Percentiles rank a stretch among this genome's conserved stretches.
Evolutionary conservation across 1,140 invertebrate species (phyloP).

Genomic region (Limonius californicus): DNA sequence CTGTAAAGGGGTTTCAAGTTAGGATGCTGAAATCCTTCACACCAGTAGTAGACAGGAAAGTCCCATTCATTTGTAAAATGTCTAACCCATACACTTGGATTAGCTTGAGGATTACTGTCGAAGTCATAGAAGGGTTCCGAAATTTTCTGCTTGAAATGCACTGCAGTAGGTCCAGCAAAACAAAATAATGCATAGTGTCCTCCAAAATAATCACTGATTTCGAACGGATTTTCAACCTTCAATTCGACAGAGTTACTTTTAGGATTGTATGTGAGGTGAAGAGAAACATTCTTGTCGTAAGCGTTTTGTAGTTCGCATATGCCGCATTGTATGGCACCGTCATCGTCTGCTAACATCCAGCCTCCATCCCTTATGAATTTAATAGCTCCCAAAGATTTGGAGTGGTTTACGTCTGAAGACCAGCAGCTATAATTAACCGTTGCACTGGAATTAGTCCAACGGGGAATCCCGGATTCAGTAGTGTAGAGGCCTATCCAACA

Average conservation of each 20-base stretch:
- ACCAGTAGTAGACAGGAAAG: background rate
- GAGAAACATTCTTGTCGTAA: background rate
- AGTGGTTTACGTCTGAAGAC: background rate
- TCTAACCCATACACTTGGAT: background rate
- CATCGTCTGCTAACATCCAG: background rate
- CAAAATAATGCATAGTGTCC: background rate
- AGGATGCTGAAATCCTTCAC: background rate
- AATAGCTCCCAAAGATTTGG: background rate
- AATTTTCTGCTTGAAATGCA: background rate
- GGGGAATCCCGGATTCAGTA: background rate
- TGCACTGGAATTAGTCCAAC: background rate
- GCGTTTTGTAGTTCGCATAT: background rate
- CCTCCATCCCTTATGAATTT: background rate
- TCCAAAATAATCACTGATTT: background rate
- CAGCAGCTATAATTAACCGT: background rate
- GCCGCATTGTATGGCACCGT: background rate
- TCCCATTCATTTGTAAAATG: background rate
- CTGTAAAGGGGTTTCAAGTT: background rate
- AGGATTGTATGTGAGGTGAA: background rate
- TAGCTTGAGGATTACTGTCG: background rate
- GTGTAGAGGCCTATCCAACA: background rate
- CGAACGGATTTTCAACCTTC: background rate
- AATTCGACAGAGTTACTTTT: background rate
- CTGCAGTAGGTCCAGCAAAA: background rate
- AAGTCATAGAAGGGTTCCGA: background rate